phyloP scores from a whole-genome alignment of 2,888 invertebrate genomes.

The Leptinotarsa juncta region DNA sequence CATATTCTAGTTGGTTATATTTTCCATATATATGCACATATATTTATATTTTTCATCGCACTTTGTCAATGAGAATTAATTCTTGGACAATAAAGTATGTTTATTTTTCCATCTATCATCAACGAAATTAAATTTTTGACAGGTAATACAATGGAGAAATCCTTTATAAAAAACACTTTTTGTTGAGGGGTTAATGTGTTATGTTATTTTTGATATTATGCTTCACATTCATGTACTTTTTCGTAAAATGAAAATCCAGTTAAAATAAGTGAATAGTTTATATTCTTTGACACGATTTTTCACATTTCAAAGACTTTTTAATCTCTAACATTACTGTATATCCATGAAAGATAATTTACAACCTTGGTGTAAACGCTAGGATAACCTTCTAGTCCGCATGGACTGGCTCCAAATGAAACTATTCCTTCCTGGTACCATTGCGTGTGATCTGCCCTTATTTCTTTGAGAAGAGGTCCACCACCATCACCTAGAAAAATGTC shows the following conservation, averaged over 20 bases:
- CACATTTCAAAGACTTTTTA: slow-evolving; percentile 10
- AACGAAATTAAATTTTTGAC: no score
- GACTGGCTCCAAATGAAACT: slow-evolving; percentile 72
- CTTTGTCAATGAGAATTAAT: no score
- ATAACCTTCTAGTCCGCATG: slow-evolving; percentile 56
- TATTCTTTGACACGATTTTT: neutral
- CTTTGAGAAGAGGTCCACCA: slow-evolving; percentile 74
- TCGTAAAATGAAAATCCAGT: neutral
- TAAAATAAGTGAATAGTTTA: neutral
- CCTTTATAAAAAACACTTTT: neutral
- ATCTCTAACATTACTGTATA: slow-evolving; percentile 65
- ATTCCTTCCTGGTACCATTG: slow-evolving; percentile 74
- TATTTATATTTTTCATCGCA: no score
- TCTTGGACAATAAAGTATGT: no score
- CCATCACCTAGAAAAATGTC: slow-evolving; percentile 72
- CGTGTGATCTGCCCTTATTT: slow-evolving; percentile 62
- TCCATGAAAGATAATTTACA: slow-evolving; percentile 70
- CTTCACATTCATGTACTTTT: no score
- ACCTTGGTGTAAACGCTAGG: slow-evolving; percentile 60
- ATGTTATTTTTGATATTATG: no score
- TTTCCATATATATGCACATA: no score
- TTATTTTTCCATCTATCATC: no score
- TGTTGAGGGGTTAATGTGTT: neutral
- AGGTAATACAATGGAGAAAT: no score
- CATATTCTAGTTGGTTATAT: no score